phyloP scores from a whole-genome alignment of 1,140 invertebrate species.

The Solenopsis invicta region DNA sequence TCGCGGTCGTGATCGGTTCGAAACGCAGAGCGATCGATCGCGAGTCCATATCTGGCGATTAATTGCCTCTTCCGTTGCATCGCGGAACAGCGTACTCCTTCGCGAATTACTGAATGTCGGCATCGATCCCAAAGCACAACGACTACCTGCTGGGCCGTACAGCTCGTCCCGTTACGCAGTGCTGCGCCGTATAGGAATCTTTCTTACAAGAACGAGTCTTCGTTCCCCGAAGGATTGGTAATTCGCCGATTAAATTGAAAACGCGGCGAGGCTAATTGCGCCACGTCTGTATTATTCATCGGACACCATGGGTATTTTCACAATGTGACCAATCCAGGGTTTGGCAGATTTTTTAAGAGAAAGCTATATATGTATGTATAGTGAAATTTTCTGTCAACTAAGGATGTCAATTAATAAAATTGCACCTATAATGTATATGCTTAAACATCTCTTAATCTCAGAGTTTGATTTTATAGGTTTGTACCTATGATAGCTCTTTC shows the following conservation, averaged over 20 bases:
- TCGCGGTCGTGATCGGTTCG: background rate
- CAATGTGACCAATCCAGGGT: background rate
- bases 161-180: conserved; percentile 62
- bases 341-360: background rate
- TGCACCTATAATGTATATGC: background rate
- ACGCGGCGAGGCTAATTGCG: conserved; percentile 84
- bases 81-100: background rate
- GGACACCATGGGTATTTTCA: conserved; percentile 54
- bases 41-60: background rate
- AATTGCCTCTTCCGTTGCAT: conserved; percentile 9
- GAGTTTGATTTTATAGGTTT: background rate
- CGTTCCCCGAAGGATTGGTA: conserved; percentile 85
- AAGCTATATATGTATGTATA: background rate
- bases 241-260: conserved; percentile 87
- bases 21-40: background rate
- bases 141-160: conserved; percentile 77
- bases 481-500: too few relatives aligned
- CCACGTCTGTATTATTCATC: conserved; percentile 85
- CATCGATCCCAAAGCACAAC: conserved; percentile 23
- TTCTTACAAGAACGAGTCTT: conserved; percentile 76
- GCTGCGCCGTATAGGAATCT: conserved; percentile 63
- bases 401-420: conserved; percentile 12
- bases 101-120: conserved; percentile 37
- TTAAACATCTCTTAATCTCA: background rate
- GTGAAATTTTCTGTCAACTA: background rate